Evolutionary conservation across 2,888 invertebrate genomes (phyloP).

Genomic region (Eristalis intricaria): DNA sequence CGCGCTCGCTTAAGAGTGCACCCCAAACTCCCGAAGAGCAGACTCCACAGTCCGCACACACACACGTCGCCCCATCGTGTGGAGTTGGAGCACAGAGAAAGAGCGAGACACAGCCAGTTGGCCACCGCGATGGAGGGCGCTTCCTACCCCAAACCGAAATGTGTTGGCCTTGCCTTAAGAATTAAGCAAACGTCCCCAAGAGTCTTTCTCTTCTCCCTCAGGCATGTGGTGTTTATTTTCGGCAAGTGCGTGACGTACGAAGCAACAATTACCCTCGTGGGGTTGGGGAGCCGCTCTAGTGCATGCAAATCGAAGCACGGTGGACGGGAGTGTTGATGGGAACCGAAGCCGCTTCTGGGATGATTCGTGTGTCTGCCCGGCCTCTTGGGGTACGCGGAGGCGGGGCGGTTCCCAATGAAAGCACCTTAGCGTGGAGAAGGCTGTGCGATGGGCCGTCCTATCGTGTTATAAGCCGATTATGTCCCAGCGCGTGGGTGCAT

Average conservation of each 20-base stretch:
- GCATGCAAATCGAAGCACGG: neutral
- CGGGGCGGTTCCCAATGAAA: neutral
- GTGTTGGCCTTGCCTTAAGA: constrained; percentile 14
- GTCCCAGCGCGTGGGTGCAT: neutral
- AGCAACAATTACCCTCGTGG: constrained; percentile 20
- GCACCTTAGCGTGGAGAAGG: neutral
- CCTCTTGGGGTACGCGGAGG: neutral
- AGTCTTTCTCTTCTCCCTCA: too few species aligned
- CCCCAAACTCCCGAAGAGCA: neutral
- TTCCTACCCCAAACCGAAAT: constrained; percentile 35
- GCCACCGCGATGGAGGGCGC: too few species aligned
- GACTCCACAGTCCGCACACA: too few species aligned
- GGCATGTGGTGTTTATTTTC: neutral
- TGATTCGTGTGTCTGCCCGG: neutral
- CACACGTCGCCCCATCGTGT: too few species aligned
- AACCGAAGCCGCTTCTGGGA: neutral
- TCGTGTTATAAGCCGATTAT: neutral
- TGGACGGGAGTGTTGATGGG: neutral
- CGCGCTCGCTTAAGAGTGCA: neutral
- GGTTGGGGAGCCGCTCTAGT: too few species aligned
- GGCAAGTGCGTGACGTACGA: constrained; percentile 4
- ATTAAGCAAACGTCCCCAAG: constrained; percentile 6
- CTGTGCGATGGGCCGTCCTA: neutral
- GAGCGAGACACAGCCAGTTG: neutral
- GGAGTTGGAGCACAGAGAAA: constrained; percentile 7